Conservation (phyloP, 1,140 invertebrate species). For the Bombus waltoni region DNA sequence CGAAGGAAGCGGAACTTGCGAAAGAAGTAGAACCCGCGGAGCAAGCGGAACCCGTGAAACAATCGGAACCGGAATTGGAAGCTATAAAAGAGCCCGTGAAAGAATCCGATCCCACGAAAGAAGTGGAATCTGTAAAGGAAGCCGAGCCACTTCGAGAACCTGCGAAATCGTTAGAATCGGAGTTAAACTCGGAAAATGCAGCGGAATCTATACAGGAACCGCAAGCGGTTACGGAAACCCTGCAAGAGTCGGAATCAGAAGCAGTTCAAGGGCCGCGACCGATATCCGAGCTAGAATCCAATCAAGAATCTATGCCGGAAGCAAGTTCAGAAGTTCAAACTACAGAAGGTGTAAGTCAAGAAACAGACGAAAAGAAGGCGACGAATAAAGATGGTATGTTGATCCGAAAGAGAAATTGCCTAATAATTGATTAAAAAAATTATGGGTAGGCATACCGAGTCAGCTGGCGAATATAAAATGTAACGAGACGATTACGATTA, state of each 20-base stretch:
- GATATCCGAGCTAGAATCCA: slow-evolving; percentile 12
- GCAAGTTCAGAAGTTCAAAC: slow-evolving; percentile 6
- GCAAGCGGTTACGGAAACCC: neutral
- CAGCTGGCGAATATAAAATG: slow-evolving; percentile 12
- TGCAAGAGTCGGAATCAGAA: neutral
- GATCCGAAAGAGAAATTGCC: neutral
- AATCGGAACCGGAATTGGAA: slow-evolving; percentile 36
- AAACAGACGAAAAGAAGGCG: slow-evolving; percentile 62
- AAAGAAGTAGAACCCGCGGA: slow-evolving; percentile 42
- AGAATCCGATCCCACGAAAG: neutral
- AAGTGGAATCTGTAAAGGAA: neutral
- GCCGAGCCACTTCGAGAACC: neutral
- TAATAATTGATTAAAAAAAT: neutral
- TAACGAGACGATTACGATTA: neutral
- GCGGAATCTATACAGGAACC: neutral
- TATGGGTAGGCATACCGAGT: neutral
- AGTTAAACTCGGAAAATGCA: neutral
- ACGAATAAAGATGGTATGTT: slow-evolving; percentile 63
- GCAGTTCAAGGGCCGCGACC: neutral
- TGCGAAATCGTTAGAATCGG: neutral
- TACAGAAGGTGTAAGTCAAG: slow-evolving; percentile 63
- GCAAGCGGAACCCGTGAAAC: slow-evolving; percentile 50
- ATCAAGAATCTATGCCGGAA: neutral
- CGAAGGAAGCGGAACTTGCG: neutral
- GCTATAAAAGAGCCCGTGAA: neutral